Base-by-base conservation (phyloP, 2,797 vertebrate species). In the Pangasius larnaudii region DNA sequence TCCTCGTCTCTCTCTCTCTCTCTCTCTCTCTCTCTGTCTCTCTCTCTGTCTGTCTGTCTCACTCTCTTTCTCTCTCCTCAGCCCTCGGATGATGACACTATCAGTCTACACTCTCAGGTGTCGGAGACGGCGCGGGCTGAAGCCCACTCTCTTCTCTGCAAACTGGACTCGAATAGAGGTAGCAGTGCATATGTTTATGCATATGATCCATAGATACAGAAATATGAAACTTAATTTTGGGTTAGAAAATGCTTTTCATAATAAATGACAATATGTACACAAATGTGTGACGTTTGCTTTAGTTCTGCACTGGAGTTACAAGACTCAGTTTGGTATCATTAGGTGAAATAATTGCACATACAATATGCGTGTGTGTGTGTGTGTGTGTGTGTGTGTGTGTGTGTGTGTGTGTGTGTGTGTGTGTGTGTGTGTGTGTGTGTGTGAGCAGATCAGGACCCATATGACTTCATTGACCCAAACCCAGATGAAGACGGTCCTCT, bases 1-100 rank as follows among this genome's bases (percentile, higher is more conserved):
- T 8, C 42, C 30, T 5, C 39, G 1, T 30, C 42, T n/a, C 46
- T 71, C n/a, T 42, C 69, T 72, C 39, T 69, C 36, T 49, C 58
- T 72, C 39, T 69, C 27, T 49, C 46, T 87, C 27, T 75, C 24
- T 30, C 22, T 19, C 19, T 67, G 1, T 56, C 36, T 80, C 13
- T 58, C 36, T 75, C 33, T 84, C 39, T 53, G n/a, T 53, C 16
- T 16, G 0, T 18, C 74, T 33, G 22, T 87, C 27, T 67, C 24
- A 18, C 16, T 36, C 36, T 59, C 9, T 65, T 36, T 72, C 24
- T 65, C 36, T 80, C n/a, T 53, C 51, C 27, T 22, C 93, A 99
- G 98, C 98, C 98, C n/a, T 99, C 98, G 81, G 98, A 99, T 65
- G 98, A 99, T 18, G 98, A 99, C 91, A 99, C 98, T 0, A 95